phyloP scores from a whole-genome alignment of 2,888 invertebrate species.

The Conomelus anceps region DNA sequence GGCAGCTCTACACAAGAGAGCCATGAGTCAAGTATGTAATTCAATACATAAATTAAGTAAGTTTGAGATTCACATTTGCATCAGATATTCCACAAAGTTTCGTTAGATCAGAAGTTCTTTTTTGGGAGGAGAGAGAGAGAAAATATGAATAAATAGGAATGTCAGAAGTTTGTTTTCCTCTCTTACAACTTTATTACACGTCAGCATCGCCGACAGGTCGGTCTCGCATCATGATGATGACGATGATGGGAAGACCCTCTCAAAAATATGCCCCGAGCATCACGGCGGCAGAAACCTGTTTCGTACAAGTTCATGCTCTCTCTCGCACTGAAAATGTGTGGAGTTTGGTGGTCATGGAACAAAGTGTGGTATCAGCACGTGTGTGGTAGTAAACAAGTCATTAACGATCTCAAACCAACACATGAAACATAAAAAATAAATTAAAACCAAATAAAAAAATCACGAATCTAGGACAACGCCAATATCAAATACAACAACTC shows the following conservation, averaged over 20 bases:
- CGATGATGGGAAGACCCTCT: background rate
- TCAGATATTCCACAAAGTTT: background rate
- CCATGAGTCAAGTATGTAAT: background rate
- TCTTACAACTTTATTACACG: background rate
- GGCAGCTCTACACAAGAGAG: background rate
- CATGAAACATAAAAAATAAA: background rate
- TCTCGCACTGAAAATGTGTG: too few relatives aligned
- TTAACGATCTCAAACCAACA: background rate
- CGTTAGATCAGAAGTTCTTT: background rate
- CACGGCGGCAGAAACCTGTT: background rate
- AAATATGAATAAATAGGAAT: background rate
- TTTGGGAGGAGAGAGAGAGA: background rate
- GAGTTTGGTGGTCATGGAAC: background rate
- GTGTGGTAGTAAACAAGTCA: background rate
- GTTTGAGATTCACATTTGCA: background rate
- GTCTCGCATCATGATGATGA: background rate
- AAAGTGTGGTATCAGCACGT: background rate
- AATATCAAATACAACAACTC: background rate
- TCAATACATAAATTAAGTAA: background rate
- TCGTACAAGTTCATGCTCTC: background rate
- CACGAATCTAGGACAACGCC: background rate
- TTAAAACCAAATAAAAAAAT: background rate
- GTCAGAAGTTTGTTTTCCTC: background rate
- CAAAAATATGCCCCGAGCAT: background rate
- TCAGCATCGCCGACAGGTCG: background rate